Percentiles rank a stretch among this genome's conserved stretches.
Evolutionary conservation across 2,113 vertebrate genomes (phyloP).

Genomic region (Strigops habroptila): DNA sequence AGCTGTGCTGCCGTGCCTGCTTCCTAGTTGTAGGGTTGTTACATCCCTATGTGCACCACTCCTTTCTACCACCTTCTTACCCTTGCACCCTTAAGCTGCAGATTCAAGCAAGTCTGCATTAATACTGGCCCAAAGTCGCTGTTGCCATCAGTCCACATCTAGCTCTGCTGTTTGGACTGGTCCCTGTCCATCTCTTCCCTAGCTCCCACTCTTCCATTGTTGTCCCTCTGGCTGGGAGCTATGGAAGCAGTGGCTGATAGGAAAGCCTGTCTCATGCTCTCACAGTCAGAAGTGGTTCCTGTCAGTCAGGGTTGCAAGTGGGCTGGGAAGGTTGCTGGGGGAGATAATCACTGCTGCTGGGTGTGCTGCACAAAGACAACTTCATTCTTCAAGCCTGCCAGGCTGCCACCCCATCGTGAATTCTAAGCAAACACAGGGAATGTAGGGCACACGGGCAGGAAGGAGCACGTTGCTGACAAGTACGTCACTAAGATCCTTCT

Average conservation of each 20-base stretch:
- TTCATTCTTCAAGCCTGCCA: background rate
- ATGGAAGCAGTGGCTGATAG: background rate
- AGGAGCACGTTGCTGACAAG: background rate
- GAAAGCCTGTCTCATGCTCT: background rate
- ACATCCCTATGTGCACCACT: background rate
- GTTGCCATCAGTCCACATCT: background rate
- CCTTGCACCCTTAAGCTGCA: background rate
- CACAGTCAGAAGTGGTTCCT: background rate
- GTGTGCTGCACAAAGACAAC: background rate
- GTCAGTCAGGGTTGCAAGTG: background rate
- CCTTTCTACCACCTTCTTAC: background rate
- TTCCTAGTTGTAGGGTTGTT: background rate
- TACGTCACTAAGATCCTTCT: background rate
- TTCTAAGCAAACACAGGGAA: background rate
- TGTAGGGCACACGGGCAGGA: background rate
- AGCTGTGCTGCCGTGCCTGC: background rate
- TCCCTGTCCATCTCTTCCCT: background rate
- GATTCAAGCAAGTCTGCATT: background rate
- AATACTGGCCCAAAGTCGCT: background rate
- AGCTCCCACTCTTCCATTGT: background rate
- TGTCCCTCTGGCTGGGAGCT: background rate
- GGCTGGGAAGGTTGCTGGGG: background rate
- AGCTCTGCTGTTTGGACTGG: background rate
- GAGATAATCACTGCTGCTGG: background rate
- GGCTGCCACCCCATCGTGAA: background rate